Conservation (phyloP, 2,113 vertebrate species). For the Zosterops lateralis region DNA sequence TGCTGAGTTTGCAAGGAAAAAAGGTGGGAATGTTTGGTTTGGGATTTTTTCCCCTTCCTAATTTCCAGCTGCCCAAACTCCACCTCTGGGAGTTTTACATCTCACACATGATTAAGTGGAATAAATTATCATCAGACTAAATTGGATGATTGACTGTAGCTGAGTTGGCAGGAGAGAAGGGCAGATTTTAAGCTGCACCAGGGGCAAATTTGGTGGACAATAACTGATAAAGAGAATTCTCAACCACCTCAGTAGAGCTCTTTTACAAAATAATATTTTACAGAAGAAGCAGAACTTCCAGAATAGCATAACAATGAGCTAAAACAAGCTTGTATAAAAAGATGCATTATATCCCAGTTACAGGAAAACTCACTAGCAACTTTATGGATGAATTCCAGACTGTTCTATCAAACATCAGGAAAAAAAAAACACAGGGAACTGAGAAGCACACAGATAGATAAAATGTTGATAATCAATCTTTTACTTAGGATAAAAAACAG, state of each 20-base stretch:
- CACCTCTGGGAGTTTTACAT: not conserved
- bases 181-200: not conserved
- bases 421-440: not conserved
- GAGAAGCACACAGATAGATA: not conserved
- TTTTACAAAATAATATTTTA: not conserved
- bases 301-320: not conserved
- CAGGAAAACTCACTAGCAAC: not conserved
- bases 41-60: not conserved
- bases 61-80: not conserved
- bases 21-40: slow-evolving; percentile 14
- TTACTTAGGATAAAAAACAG: not conserved
- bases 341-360: not conserved
- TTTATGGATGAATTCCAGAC: not conserved
- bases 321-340: not conserved
- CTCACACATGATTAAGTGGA: slow-evolving; percentile 10
- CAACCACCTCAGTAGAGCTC: not conserved
- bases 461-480: not conserved
- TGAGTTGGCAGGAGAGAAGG: not conserved
- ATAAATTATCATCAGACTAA: slow-evolving; percentile 34
- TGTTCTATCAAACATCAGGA: not conserved
- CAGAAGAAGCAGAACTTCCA: not conserved
- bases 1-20: slow-evolving; percentile 39
- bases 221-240: not conserved
- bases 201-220: not conserved
- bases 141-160: not conserved